phyloP scores from a whole-genome alignment of 2,888 invertebrate genomes.

The Drosophila emarginata region DNA sequence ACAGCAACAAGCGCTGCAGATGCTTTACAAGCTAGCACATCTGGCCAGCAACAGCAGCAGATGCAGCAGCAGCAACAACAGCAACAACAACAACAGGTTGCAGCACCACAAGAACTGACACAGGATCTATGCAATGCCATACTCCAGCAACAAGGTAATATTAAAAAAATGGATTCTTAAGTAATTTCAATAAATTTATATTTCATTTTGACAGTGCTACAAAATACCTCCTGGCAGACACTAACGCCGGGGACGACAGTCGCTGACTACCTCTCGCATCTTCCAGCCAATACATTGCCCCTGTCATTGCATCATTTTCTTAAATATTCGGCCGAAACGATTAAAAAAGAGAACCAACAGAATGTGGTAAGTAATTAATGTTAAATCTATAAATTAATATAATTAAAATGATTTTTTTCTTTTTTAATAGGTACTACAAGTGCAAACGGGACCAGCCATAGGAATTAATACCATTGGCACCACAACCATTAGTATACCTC shows the following conservation, averaged over 20 bases:
- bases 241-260: conserved; percentile 89
- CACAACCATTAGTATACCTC: conserved; percentile 81
- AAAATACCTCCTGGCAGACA: conserved; percentile 83
- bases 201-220: conserved; percentile 71
- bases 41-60: conserved; percentile 61
- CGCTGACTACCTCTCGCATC: conserved; percentile 91
- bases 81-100: conserved; percentile 72
- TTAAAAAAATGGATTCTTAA: no score
- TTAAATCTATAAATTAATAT: no score
- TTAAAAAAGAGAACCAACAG: conserved; percentile 88
- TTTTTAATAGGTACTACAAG: conserved; percentile 78
- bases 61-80: conserved; percentile 67
- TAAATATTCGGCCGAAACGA: conserved; percentile 90
- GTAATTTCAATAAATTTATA: no score
- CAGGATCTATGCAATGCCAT: conserved; percentile 82
- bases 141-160: conserved; percentile 81
- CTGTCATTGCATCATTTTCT: conserved; percentile 92
- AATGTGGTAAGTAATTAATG: conserved; percentile 82
- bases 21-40: conserved; percentile 59
- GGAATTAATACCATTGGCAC: conserved; percentile 78
- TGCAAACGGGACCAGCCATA: conserved; percentile 81
- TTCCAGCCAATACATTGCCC: conserved; percentile 89
- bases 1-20: conserved; percentile 55
- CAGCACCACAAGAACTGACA: conserved; percentile 81
- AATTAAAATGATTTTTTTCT: no score